Conservation (phyloP, 2,888 invertebrate species). For the Mystacides longicornis region DNA sequence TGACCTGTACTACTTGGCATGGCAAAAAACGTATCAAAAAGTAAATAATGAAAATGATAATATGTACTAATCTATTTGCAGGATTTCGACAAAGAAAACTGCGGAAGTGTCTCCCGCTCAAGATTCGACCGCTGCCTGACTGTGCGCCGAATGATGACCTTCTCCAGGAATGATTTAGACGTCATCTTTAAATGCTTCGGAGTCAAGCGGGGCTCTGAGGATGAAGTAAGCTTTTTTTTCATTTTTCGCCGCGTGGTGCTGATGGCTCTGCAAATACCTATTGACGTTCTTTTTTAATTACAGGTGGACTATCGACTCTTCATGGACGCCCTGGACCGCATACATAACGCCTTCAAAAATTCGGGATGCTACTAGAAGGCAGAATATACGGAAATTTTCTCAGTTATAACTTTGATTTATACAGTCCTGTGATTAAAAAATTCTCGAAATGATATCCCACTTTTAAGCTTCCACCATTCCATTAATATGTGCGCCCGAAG, state of each 20-base stretch:
- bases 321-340: slow-evolving; percentile 56
- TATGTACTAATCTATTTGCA: slow-evolving; percentile 33
- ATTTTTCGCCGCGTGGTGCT: too few relatives aligned
- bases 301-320: slow-evolving; percentile 67
- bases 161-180: slow-evolving; percentile 61
- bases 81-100: slow-evolving; percentile 61
- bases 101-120: slow-evolving; percentile 58
- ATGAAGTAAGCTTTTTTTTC: slow-evolving; percentile 37
- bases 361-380: not conserved
- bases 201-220: slow-evolving; percentile 51
- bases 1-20: too few relatives aligned
- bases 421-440: too few relatives aligned
- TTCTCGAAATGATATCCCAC: too few relatives aligned
- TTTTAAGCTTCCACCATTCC: too few relatives aligned
- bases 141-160: slow-evolving; percentile 51
- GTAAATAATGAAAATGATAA: too few relatives aligned
- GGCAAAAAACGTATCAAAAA: too few relatives aligned
- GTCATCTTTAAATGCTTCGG: slow-evolving; percentile 69
- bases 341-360: slow-evolving; percentile 49
- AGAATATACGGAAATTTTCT: too few relatives aligned
- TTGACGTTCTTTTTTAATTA: not conserved
- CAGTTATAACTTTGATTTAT: too few relatives aligned
- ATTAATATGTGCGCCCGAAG: too few relatives aligned
- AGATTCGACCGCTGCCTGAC: slow-evolving; percentile 60
- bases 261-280: too few relatives aligned